These are phyloP conservation scores for Oreochromis grahami DNA, from an alignment of 2,797 vertebrate genomes.

Conservation along the genomic window DNA sequence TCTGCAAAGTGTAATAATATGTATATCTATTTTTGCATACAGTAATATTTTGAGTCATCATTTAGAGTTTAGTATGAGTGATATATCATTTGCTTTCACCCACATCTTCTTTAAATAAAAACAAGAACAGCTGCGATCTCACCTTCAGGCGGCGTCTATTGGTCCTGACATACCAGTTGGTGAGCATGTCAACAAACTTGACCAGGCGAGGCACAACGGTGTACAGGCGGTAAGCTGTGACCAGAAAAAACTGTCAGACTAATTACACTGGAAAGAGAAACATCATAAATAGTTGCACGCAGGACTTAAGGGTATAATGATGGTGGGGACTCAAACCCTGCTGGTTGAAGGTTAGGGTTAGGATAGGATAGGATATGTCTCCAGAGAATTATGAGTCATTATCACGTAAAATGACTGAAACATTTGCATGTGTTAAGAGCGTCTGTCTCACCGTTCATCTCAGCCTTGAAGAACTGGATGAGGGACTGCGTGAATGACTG, in stretches of 20 bases:
- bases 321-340: not conserved
- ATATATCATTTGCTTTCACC: not conserved
- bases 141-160: slow-evolving; percentile 97
- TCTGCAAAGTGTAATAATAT: not conserved
- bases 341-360: not conserved
- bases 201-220: slow-evolving; percentile 94
- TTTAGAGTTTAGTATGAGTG: not conserved
- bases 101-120: not conserved
- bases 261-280: not conserved
- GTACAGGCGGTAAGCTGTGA: slow-evolving; percentile 90
- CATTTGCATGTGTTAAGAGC: not conserved
- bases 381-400: not conserved
- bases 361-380: not conserved
- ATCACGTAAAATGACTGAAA: not conserved
- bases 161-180: slow-evolving; percentile 98
- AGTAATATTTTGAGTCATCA: not conserved
- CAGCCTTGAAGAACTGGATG: slow-evolving; percentile 89
- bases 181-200: slow-evolving; percentile 95
- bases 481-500: slow-evolving; percentile 96
- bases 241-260: not conserved
- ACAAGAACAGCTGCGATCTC: slow-evolving; percentile 24
- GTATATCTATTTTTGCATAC: not conserved
- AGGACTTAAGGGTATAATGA: not conserved
- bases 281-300: not conserved
- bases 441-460: slow-evolving; percentile 87